Evolutionary conservation across 2,113 vertebrate genomes (phyloP), one percentile per base, ranked within the genome.

Genomic region (Cyanistes caeruleus): DNA sequence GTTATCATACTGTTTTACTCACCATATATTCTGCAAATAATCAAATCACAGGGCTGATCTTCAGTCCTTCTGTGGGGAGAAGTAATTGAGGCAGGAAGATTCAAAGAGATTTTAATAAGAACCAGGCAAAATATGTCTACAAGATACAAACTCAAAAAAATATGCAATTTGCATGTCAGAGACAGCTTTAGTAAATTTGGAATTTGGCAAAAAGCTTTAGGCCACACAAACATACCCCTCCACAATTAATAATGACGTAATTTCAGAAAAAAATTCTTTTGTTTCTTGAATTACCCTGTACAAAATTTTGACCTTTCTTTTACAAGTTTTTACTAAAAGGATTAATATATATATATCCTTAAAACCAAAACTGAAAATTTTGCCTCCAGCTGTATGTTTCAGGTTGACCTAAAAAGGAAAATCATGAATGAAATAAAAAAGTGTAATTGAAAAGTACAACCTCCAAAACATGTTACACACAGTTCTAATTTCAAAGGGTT

Each of bases 401-500:
- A 49, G n/a, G 14, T 46, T 77, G 67, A 77, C 63, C 10, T 58
- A 62, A 65, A 93, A 73, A 60, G 28, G 17, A 46, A 91, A 90
- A 67, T 59, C 27, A 15, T 62, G 43, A 43, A 15, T 43, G 13
- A 43, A 43, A 43, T 43, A 43, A 43, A 43, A 27, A 86, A 86
- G 11, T 55, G n/a, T 59, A 48, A 68, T 67, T 78, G 78, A 92
- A 90, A 89, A 87, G 28, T 51, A 35, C 27, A 92, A 49, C 55
- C 24, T 92, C 85, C 72, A 59, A 87, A 93, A 86, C 17, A 52
- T 16, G 23, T 44, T 67, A 72, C 39, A 48, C 39, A 67, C 35
- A 52, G 39, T 67, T 94, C 56, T 86, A 70, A 90, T 92, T 95
- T 93, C 85, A 93, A 78, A 90, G 64, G 44, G 37, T 49, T 84